phyloP scores from a whole-genome alignment of 2,888 invertebrate species.

The Tenthredo distinguenda region DNA sequence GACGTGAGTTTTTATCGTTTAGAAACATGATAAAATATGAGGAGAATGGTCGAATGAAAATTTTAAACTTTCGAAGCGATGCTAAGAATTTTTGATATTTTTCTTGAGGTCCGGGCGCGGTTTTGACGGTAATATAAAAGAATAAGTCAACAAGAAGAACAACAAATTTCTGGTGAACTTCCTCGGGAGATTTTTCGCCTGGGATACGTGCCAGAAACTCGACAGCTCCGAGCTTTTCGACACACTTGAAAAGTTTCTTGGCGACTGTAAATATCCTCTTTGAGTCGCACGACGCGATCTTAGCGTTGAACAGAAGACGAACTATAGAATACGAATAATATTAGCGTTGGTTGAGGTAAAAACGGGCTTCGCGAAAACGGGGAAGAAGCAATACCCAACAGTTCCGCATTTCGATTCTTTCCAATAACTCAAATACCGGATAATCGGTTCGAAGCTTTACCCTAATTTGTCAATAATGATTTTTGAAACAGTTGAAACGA shows the following conservation, averaged over 20 bases:
- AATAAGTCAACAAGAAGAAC: slow-evolving; percentile 40
- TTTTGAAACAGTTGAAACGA: neutral
- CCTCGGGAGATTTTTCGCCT: slow-evolving; percentile 14
- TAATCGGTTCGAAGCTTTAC: neutral
- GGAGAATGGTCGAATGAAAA: neutral
- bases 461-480: neutral
- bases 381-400: no score
- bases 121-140: slow-evolving; percentile 17
- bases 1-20: neutral
- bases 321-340: slow-evolving; percentile 21
- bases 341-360: neutral
- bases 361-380: neutral
- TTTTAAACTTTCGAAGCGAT: slow-evolving; percentile 14
- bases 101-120: neutral
- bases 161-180: slow-evolving; percentile 35
- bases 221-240: slow-evolving; percentile 20
- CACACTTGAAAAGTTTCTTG: slow-evolving; percentile 26
- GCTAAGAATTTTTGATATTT: slow-evolving; percentile 40
- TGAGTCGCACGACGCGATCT: neutral
- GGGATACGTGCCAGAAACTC: slow-evolving; percentile 26
- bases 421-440: neutral
- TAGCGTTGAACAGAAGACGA: neutral
- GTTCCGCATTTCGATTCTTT: neutral
- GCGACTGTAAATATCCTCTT: slow-evolving; percentile 22
- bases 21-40: slow-evolving; percentile 2